Evolutionary conservation across 2,797 vertebrate species (phyloP).

Genomic region (Caiman crocodilus): DNA sequence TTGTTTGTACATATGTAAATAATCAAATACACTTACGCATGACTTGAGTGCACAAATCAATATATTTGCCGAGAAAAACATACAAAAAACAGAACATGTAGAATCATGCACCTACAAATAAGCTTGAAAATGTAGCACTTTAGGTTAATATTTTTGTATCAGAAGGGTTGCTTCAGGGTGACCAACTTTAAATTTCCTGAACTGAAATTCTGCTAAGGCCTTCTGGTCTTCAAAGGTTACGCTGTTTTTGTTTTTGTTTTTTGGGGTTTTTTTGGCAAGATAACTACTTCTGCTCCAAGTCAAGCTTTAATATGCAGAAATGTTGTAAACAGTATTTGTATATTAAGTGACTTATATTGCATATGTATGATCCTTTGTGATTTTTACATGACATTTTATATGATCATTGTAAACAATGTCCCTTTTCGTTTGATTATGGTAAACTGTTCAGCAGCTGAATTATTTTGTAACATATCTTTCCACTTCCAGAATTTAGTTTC

Average conservation of each 20-base stretch:
- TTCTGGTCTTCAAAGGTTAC: constrained; percentile 6
- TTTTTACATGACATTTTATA: neutral
- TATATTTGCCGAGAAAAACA: neutral
- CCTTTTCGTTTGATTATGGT: neutral
- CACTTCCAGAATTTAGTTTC: neutral
- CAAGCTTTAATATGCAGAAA: constrained; percentile 22
- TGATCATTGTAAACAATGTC: neutral
- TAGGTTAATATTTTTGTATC: constrained; percentile 33
- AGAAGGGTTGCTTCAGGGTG: neutral
- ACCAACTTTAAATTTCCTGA: constrained; percentile 22
- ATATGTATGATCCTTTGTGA: neutral
- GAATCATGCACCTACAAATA: neutral
- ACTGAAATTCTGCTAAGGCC: constrained; percentile 49
- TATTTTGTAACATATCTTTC: neutral
- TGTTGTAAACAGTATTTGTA: neutral
- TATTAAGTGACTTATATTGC: neutral
- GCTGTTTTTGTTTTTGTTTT: neutral
- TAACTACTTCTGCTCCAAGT: constrained; percentile 36
- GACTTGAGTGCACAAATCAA: fast-evolving
- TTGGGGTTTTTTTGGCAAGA: constrained; percentile 58
- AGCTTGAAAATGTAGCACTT: neutral
- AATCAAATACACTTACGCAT: neutral
- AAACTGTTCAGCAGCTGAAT: neutral
- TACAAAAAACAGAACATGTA: constrained; percentile 33
- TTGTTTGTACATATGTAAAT: neutral